Conservation (phyloP, 1,140 invertebrate genomes). For the Zaprionus kolodkinae region DNA sequence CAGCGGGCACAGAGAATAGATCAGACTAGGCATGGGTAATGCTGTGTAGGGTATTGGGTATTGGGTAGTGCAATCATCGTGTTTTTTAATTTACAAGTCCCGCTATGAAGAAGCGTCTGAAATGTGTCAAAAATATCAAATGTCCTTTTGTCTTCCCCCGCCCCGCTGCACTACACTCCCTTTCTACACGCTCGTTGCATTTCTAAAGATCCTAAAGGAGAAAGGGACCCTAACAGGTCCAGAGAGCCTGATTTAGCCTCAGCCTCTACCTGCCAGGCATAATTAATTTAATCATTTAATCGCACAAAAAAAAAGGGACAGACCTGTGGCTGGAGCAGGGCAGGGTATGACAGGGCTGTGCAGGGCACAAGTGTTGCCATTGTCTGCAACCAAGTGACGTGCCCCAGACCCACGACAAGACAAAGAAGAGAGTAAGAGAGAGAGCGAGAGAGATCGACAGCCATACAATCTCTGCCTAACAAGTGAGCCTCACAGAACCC, state of each 20-base stretch:
- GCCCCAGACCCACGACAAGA: conserved; percentile 72
- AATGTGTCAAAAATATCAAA: conserved; percentile 81
- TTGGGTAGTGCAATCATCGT: conserved; percentile 60
- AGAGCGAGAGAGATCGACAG: too few species aligned
- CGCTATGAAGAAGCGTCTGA: conserved; percentile 33
- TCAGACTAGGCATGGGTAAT: too few species aligned
- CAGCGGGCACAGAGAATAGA: conserved; percentile 16
- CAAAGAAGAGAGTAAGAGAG: conserved; percentile 19
- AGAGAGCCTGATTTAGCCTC: conserved; percentile 16
- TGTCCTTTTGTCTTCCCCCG: conserved; percentile 56
- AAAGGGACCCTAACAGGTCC: not conserved
- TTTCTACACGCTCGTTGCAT: conserved; percentile 67
- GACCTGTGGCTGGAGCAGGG: conserved; percentile 20
- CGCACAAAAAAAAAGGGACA: conserved; percentile 45
- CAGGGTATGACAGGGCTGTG: not conserved
- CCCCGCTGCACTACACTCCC: conserved; percentile 7
- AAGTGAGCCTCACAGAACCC: conserved; percentile 44
- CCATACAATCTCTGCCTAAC: conserved; percentile 55
- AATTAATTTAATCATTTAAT: conserved; percentile 81
- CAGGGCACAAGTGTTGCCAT: conserved; percentile 69
- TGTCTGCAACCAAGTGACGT: conserved; percentile 68
- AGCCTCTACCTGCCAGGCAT: conserved; percentile 64
- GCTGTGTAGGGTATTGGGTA: not conserved
- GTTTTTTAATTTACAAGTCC: conserved; percentile 63
- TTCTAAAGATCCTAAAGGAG: conserved; percentile 31